These are phyloP conservation scores for Phymastichus coffea DNA, from an alignment of 1,140 invertebrate genomes.

Conservation along the genomic window DNA sequence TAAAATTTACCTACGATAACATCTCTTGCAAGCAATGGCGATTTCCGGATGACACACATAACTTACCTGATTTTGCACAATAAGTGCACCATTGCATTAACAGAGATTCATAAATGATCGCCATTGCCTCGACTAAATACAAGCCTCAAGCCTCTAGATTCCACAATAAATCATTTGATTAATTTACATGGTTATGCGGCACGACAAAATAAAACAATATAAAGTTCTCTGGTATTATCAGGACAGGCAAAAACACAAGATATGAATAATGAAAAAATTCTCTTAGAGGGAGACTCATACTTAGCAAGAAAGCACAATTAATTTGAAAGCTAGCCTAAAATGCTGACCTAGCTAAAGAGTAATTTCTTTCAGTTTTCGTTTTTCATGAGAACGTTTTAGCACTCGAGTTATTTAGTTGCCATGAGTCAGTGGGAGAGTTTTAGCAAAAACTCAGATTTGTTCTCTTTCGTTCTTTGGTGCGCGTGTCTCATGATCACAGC, in stretches of 20 bases:
- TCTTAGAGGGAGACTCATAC: constrained; percentile 42
- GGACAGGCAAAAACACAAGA: too few relatives aligned
- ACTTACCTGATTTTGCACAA: constrained; percentile 39
- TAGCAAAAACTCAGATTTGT: constrained; percentile 50
- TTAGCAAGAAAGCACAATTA: constrained; percentile 37
- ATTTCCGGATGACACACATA: constrained; percentile 26
- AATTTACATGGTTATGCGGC: too few relatives aligned
- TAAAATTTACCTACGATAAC: too few relatives aligned
- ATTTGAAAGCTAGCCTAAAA: constrained; percentile 51
- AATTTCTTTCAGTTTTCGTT: too few relatives aligned
- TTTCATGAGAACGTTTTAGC: too few relatives aligned
- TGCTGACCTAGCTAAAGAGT: constrained; percentile 56
- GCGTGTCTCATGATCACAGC: constrained; percentile 57
- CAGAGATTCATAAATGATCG: too few relatives aligned
- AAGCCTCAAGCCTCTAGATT: constrained; percentile 37
- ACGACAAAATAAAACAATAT: neutral
- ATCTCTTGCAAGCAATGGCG: constrained; percentile 49
- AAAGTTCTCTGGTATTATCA: neutral
- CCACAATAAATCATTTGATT: constrained; percentile 2
- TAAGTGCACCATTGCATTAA: too few relatives aligned
- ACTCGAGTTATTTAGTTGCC: constrained; percentile 47
- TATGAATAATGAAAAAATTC: neutral
- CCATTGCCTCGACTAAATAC: constrained; percentile 47
- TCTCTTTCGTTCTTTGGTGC: constrained; percentile 57
- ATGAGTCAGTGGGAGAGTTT: constrained; percentile 49